phyloP scores from a whole-genome alignment of 2,888 invertebrate species.

The Spisula subtruncata region DNA sequence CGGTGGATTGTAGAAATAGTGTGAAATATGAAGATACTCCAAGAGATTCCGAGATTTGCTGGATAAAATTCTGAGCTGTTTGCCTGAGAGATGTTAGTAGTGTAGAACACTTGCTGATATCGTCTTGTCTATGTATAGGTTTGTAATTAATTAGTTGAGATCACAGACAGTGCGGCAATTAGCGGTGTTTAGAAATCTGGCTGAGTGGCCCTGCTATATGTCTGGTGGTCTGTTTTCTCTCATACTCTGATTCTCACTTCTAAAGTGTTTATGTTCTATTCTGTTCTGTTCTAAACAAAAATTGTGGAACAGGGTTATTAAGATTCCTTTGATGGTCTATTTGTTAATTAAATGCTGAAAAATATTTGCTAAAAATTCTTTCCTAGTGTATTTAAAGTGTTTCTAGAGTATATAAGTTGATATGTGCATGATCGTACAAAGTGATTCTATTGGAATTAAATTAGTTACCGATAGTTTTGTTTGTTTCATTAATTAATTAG shows the following conservation, averaged over 20 bases:
- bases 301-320: constrained; percentile 34
- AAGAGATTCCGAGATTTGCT: neutral
- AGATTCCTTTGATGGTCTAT: constrained; percentile 45
- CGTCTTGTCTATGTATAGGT: constrained; percentile 38
- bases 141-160: constrained; percentile 70
- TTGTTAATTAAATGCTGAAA: constrained; percentile 37
- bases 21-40: constrained; percentile 18
- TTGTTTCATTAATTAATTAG: neutral
- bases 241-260: constrained; percentile 48
- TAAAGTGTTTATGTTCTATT: constrained; percentile 55
- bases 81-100: neutral
- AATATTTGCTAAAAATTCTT: constrained; percentile 5
- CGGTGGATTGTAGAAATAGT: no score
- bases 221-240: constrained; percentile 69
- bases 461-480: neutral
- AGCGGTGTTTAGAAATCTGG: constrained; percentile 60
- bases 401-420: neutral
- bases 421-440: neutral
- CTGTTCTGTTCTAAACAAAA: constrained; percentile 42
- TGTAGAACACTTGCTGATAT: constrained; percentile 29
- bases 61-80: neutral
- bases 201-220: constrained; percentile 60
- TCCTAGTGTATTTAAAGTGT: neutral
- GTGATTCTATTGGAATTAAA: neutral
- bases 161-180: constrained; percentile 66